These are phyloP conservation scores for Paradoxurus hermaphroditus DNA, from an alignment of 2,113 vertebrate genomes.

Conservation along the genomic window DNA sequence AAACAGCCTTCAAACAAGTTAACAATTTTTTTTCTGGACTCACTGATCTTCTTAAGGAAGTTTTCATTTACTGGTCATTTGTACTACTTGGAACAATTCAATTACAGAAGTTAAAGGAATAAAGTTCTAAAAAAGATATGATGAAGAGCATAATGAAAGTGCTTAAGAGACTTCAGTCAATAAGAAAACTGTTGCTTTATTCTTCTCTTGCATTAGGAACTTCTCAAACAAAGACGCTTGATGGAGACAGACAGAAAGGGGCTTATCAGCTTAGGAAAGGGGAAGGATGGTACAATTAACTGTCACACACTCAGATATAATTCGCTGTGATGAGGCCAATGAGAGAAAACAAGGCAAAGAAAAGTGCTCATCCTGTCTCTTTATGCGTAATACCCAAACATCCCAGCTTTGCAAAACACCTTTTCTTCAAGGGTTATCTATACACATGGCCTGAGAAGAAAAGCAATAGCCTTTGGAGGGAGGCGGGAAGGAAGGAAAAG, in stretches of 20 bases:
- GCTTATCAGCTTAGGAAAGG: slow-evolving; percentile 85
- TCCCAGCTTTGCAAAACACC: neutral
- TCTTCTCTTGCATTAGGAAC: slow-evolving; percentile 79
- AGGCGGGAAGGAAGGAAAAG: neutral
- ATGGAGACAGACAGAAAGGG: slow-evolving; percentile 82
- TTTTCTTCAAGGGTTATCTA: neutral
- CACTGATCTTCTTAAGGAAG: neutral
- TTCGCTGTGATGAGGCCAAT: slow-evolving; percentile 77
- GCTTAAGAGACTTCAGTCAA: slow-evolving; percentile 62
- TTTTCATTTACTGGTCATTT: slow-evolving; percentile 1
- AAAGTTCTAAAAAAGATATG: neutral
- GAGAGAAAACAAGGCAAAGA: slow-evolving; percentile 73
- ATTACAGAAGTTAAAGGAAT: neutral
- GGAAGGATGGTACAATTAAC: slow-evolving; percentile 86
- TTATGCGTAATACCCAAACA: slow-evolving; percentile 62
- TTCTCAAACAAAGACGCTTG: slow-evolving; percentile 84
- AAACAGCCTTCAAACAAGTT: neutral
- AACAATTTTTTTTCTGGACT: neutral
- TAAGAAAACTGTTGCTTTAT: slow-evolving; percentile 75
- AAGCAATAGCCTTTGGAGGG: neutral
- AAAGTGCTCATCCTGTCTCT: slow-evolving; percentile 54
- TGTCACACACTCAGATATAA: slow-evolving; percentile 83
- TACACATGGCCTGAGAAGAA: neutral
- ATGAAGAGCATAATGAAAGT: neutral
- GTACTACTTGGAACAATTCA: neutral